Base-by-base conservation (phyloP, 2,797 vertebrate genomes). In the Clamator glandarius region DNA sequence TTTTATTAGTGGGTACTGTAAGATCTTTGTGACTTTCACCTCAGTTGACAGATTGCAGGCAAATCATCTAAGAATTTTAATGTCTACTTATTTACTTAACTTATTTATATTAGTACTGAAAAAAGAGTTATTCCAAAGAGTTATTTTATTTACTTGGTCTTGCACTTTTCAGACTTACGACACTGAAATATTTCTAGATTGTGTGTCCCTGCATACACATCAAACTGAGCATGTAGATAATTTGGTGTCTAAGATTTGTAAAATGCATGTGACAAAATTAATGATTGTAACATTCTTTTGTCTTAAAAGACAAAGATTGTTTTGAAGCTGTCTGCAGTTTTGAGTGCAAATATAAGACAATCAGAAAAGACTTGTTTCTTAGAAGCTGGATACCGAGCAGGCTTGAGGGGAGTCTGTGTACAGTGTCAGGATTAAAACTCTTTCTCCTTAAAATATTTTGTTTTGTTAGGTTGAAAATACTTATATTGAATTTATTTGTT, bases 1-100 rank as follows among this genome's bases (percentile, higher is more conserved):
- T 66, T 94, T 95, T 90, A 84, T 86, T 94, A 77, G 25, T 55
- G 29, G 29, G 5, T 31, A 82, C 72, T 68, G 18, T 50, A 72
- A 66, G 46, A 68, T 59, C 62, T 68, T 80, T 90, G 54, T 64
- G 57, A 75, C 41, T 92, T 93, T 91, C 41, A 87, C 16, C 61
- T 89, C 69, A 82, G 23, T 7, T 89, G 76, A 89, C 44, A 67
- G 36, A 91, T 72, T 88, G 31, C 58, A 80, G 52, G 18, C 25
- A 73, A 39, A 39, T 20, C 52, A 28, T 63, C 66, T 84, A 29
- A 80, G 81, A 75, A 88, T 81, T 84, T 86, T 75, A 88, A 91
- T 89, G 31, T 7, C 6, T 63, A 20, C 5, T 90, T 92, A 79
- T 76, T 90, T 76, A 67, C 82, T 74, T 50, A 57, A 41, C 58